These are phyloP conservation scores for Dallia pectoralis DNA, from an alignment of 2,797 vertebrate genomes.

Conservation along the genomic window DNA sequence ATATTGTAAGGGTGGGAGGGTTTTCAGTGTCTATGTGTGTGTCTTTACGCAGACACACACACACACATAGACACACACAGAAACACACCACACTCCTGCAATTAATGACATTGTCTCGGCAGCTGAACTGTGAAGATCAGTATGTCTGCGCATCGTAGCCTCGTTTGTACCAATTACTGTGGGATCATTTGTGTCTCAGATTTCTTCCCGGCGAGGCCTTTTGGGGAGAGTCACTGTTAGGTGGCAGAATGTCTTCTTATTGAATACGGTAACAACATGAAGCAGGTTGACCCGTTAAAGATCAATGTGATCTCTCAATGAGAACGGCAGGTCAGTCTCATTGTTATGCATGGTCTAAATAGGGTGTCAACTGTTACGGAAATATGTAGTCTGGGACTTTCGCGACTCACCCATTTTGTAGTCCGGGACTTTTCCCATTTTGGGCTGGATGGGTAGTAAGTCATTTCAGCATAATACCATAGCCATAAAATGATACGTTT, in stretches of 20 bases:
- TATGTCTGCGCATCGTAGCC: conserved; percentile 31
- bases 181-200: conserved; percentile 40
- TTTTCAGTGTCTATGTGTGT: background rate
- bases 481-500: too few species aligned
- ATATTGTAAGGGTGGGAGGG: background rate
- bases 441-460: too few species aligned
- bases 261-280: background rate
- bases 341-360: background rate
- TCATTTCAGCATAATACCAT: too few species aligned
- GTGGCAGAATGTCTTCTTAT: background rate
- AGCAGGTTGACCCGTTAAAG: background rate
- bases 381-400: too few species aligned
- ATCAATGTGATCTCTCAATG: background rate
- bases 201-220: conserved; percentile 22
- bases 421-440: too few species aligned
- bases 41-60: background rate
- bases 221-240: conserved; percentile 1
- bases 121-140: conserved; percentile 44
- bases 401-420: too few species aligned
- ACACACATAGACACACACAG: background rate
- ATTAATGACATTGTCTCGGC: conserved; percentile 26
- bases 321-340: background rate
- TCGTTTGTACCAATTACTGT: conserved; percentile 47
- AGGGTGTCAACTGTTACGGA: too few species aligned
- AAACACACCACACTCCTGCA: background rate